Evolutionary conservation across 2,797 vertebrate species (phyloP).

Genomic region (Eurystomus glaucurus): DNA sequence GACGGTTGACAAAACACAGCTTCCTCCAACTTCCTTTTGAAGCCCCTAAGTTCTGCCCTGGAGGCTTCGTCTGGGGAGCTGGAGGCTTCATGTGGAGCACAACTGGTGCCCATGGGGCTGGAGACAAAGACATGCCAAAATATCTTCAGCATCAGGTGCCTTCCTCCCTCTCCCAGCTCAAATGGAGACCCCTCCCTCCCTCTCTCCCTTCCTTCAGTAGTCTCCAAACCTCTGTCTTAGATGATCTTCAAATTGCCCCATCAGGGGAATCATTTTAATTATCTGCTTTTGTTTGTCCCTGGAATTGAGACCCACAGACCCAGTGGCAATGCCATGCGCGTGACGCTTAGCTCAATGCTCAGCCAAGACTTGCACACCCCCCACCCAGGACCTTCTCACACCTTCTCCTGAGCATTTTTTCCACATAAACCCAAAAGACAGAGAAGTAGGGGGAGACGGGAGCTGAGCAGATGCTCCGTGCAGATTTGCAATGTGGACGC

Average conservation of each 20-base stretch:
- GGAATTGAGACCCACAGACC: not conserved
- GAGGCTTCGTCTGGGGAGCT: no score
- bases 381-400: not conserved
- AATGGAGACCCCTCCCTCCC: no score
- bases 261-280: not conserved
- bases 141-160: no score
- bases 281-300: not conserved
- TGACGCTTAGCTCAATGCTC: not conserved
- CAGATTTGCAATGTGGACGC: not conserved
- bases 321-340: accelerated
- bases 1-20: no score
- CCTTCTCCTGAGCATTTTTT: not conserved
- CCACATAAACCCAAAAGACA: accelerated
- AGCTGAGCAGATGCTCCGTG: accelerated
- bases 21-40: no score
- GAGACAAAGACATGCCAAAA: no score
- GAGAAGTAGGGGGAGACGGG: not conserved
- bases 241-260: not conserved
- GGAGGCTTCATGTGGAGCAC: no score
- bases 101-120: no score
- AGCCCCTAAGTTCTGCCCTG: no score
- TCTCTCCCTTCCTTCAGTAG: no score
- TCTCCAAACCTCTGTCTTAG: not conserved
- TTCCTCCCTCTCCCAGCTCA: no score
- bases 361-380: not conserved